Evolutionary conservation across 2,888 invertebrate species (phyloP), one percentile per base, ranked within the genome.

Genomic region (Coremacera marginata): DNA sequence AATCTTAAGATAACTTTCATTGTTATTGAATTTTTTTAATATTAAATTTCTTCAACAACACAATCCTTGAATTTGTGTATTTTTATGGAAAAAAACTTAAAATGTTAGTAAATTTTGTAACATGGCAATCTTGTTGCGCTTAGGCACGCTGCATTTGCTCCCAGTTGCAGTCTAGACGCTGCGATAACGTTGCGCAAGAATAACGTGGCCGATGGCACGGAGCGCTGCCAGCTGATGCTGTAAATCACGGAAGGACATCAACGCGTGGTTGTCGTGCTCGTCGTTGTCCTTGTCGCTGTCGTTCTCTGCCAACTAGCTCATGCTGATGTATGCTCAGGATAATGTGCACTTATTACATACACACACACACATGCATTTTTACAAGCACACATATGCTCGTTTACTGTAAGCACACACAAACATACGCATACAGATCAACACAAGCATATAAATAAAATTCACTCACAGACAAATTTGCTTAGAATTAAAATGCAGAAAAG

Each of bases 241-340:
- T 85, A 84, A 85, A 84, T 84, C 84, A 85, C 84, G 83, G 81
- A 83, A 80, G 83, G 84, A 85, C 85, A 84, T 83, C 85, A 84
- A 82, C 84, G 85, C 84, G 81, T 84, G 84, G 31, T 34, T 63
- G 63, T 63, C 63, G 63, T 27, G 44, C 44, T 44, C 44, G 44
- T 44, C 44, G 44, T 44, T 44, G 63, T 63, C 63, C 25, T 63
- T 63, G 31, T 11, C 27, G 63, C 34, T 27, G 31, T 9, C 31
- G 16, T 63, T 31, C 16, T 44, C 44, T 44, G 44, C 55, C 55
- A 22, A 11, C 19, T 9, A 55, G 55, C 14, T n/a, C 63, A 63
- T 63, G 22, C 44, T 55, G 22, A 55, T 63, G 31, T 62, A 63
- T 31, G 31, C 31, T 31, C 34, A n/a, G 52, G 52, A 70, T 70